Evolutionary conservation across 1,140 invertebrate genomes (phyloP), one percentile per base, ranked within the genome.

Genomic region (Mylabris phalerata): DNA sequence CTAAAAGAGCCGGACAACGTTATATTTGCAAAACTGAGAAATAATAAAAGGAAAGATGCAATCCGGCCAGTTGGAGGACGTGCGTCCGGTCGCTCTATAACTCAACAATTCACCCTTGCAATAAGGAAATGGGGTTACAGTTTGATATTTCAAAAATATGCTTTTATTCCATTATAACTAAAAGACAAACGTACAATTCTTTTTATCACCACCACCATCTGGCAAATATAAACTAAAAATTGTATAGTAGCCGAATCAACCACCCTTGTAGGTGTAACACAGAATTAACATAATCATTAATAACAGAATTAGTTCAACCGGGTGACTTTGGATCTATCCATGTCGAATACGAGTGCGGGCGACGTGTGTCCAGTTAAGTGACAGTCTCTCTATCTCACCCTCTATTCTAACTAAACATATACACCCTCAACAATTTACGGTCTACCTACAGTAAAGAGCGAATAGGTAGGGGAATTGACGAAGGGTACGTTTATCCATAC

Each of bases 291-390:
- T 61, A 61, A 61, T 55, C 55, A 61, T 52, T 61, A 57, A 56
- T 57, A 49, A 51, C 38, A 39, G 48, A 39, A 60, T 55, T 56
- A 56, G 51, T 59, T 54, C 57, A 42, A 55, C 13, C 39, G 41
- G 43, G 32, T 48, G 57, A 44, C 19, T 42, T 42, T 44, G 48
- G 32, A 59, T 59, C 48, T 50, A 39, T 26, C 44, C 52, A 56
- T 50, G 59, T 62, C 56, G 56, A 59, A 59, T 56, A 45, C 48
- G 59, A 55, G 62, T 66, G 65, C 52, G 54, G 57, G 38, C 54
- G 65, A 64, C 65, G 59, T 63, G 49, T 55, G 65, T 66, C 65
- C 65, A 60, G 55, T 52, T 59, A 64, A 62, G 60, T 67, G 63
- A 61, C 61, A 56, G 49, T 51, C 57, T 45, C 54, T 56, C 57